Conservation (phyloP, 37 sponge, comb jelly and placozoan genomes). For the Bolinopsis microptera region DNA sequence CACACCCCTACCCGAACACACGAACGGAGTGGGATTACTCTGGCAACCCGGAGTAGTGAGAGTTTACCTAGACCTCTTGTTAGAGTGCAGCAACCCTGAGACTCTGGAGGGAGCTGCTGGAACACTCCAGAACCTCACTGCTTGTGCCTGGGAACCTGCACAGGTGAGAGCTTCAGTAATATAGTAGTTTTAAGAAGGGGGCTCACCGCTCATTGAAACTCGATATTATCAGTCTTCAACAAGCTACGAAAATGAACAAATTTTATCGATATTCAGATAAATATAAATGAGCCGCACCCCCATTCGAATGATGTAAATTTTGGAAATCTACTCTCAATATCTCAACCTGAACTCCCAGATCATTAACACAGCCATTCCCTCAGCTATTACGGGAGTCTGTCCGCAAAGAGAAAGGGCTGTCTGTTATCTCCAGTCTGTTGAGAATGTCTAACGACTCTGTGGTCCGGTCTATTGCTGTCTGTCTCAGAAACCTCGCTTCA, state of each 20-base stretch:
- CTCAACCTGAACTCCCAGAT: no score
- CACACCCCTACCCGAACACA: slow-evolving; percentile 55
- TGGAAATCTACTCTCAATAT: no score
- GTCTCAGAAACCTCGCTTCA: slow-evolving; percentile 80
- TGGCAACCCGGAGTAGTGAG: slow-evolving; percentile 83
- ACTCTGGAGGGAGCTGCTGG: slow-evolving; percentile 90
- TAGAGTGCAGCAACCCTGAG: slow-evolving; percentile 75
- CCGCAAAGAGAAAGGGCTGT: slow-evolving; percentile 78
- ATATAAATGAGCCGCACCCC: no score
- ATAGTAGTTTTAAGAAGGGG: no score
- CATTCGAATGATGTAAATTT: no score
- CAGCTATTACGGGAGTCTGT: slow-evolving; percentile 72
- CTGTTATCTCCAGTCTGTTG: slow-evolving; percentile 73
- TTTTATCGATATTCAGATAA: no score
- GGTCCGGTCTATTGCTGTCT: slow-evolving; percentile 76
- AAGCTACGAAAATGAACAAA: no score
- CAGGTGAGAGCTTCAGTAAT: slow-evolving; percentile 27
- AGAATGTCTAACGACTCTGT: slow-evolving; percentile 78
- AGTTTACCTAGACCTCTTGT: slow-evolving; percentile 70
- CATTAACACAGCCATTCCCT: no score
- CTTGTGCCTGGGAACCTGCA: slow-evolving; percentile 81
- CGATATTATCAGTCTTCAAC: no score
- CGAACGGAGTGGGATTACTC: slow-evolving; percentile 76
- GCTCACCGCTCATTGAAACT: no score
- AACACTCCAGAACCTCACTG: slow-evolving; percentile 91